These are phyloP conservation scores for Leptobrachium ailaonicum DNA, from an alignment of 2,113 vertebrate genomes.

Conservation along the genomic window DNA sequence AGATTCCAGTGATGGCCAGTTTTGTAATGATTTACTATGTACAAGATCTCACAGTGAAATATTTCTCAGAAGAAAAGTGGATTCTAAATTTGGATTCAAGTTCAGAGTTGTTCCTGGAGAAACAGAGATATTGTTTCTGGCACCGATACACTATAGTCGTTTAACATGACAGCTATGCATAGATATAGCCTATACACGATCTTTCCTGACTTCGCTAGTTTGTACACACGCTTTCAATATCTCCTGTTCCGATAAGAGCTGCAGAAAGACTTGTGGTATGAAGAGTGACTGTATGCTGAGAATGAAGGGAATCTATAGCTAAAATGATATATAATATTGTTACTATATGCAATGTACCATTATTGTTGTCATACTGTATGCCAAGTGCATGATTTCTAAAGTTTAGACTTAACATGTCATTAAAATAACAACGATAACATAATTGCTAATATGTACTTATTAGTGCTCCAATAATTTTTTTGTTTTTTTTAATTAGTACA, in stretches of 20 bases:
- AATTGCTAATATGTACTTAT: too few species aligned
- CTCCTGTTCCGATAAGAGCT: constrained; percentile 29
- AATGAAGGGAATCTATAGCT: neutral
- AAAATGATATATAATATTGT: neutral
- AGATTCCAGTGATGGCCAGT: too few species aligned
- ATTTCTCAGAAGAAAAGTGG: constrained; percentile 31
- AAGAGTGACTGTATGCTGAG: neutral
- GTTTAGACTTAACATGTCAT: too few species aligned
- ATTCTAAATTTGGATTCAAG: constrained; percentile 31
- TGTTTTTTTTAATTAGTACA: too few species aligned
- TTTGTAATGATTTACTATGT: neutral
- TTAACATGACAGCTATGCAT: constrained; percentile 31
- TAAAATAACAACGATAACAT: too few species aligned
- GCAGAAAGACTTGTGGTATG: constrained; percentile 8
- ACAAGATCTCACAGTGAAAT: constrained; percentile 3
- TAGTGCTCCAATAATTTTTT: too few species aligned
- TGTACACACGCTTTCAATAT: constrained; percentile 31
- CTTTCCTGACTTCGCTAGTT: constrained; percentile 21
- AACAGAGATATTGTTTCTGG: constrained; percentile 40
- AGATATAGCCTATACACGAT: constrained; percentile 24
- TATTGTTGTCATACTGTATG: too few species aligned
- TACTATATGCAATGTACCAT: too few species aligned
- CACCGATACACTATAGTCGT: constrained; percentile 13
- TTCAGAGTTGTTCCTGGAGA: constrained; percentile 34
- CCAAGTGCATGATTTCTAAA: too few species aligned